Percentiles rank a stretch among this genome's conserved stretches.
phyloP scores from a whole-genome alignment of 2,113 vertebrate genomes.

The Tupaia tana region DNA sequence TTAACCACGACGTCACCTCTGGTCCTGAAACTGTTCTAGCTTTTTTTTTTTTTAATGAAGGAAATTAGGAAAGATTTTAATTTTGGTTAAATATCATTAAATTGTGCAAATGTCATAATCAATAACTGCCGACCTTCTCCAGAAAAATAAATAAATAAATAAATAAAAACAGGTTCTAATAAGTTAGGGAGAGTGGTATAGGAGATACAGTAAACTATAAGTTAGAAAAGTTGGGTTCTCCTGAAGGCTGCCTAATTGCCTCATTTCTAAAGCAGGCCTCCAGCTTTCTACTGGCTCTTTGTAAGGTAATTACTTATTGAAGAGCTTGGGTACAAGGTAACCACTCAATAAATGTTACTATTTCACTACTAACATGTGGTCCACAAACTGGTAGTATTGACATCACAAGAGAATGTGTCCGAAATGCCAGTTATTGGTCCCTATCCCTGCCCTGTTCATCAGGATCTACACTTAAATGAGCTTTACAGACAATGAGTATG shows the following conservation, averaged over 20 bases:
- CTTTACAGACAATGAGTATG: not conserved
- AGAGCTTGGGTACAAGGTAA: not conserved
- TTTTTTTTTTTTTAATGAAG: constrained; percentile 34
- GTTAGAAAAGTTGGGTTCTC: not conserved
- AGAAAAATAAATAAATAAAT: no score
- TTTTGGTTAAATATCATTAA: not conserved
- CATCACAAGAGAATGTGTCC: not conserved
- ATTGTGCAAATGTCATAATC: not conserved
- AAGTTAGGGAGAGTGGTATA: not conserved
- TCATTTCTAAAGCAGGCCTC: not conserved
- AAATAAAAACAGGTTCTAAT: not conserved
- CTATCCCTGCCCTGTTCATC: not conserved
- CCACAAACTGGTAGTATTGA: not conserved
- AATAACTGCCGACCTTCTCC: not conserved
- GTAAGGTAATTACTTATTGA: not conserved
- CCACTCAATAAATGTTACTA: not conserved
- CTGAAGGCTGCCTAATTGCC: not conserved
- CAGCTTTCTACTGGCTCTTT: not conserved
- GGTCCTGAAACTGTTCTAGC: not conserved
- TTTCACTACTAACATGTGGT: not conserved
- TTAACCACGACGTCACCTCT: no score
- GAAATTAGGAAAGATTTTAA: not conserved
- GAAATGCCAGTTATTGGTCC: not conserved
- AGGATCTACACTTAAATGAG: not conserved
- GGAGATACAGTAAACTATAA: not conserved